phyloP scores from a whole-genome alignment of 2,113 vertebrate genomes.

The Phrynocephalus versicolor region DNA sequence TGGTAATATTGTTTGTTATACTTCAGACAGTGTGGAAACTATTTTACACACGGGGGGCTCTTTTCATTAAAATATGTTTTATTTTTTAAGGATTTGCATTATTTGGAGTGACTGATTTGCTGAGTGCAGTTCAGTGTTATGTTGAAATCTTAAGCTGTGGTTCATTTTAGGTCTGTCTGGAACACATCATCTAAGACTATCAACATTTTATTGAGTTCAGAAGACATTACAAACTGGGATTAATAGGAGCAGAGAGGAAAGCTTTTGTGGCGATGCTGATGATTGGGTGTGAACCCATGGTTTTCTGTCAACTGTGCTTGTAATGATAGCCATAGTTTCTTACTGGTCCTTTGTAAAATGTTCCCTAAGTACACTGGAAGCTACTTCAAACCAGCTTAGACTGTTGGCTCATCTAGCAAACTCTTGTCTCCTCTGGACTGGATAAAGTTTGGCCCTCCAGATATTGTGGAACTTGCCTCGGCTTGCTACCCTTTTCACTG shows the following conservation, averaged over 20 bases:
- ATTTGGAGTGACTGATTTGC: no score
- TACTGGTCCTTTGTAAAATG: not conserved
- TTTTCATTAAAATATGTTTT: not conserved
- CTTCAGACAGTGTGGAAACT: not conserved
- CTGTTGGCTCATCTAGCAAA: no score
- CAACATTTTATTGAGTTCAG: not conserved
- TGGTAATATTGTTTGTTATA: not conserved
- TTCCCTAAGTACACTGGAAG: not conserved
- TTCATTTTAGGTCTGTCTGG: not conserved
- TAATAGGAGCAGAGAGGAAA: not conserved
- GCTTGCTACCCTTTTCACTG: no score
- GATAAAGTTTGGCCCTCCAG: not conserved
- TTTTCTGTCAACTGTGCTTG: not conserved
- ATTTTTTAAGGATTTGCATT: no score
- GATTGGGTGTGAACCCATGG: not conserved
- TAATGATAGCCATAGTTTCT: not conserved
- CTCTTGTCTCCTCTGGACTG: not conserved
- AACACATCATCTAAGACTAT: not conserved
- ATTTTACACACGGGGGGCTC: not conserved
- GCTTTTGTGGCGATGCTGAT: not conserved
- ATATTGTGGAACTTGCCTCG: not conserved
- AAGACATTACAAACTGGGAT: not conserved
- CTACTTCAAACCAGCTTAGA: not conserved
- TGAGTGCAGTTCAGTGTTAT: no score
- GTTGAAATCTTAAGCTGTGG: not conserved